Percentiles rank a stretch among this genome's conserved stretches.
Conservation (phyloP, 2,113 vertebrate genomes). For the Anser brachyrhynchus region DNA sequence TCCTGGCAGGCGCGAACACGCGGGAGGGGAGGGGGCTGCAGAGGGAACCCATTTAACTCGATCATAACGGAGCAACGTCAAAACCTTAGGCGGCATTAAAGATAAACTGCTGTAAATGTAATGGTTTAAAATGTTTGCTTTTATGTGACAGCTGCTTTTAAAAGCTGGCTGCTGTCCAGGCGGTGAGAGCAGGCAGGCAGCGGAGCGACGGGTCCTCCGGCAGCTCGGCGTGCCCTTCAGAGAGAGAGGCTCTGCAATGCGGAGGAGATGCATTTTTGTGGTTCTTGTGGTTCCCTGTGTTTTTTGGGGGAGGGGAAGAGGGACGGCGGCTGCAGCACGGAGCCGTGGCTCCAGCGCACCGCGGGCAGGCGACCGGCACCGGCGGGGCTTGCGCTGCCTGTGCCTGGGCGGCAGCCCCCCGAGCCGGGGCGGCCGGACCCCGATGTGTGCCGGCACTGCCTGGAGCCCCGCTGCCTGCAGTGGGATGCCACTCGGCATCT, state of each 20-base stretch:
- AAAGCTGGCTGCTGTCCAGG: conserved; percentile 43
- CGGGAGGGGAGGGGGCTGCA: not conserved
- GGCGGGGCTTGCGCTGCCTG: not conserved
- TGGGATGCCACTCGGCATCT: rapidly evolving
- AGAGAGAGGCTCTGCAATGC: not conserved
- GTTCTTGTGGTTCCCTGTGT: conserved; percentile 49
- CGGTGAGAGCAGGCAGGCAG: not conserved
- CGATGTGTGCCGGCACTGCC: rapidly evolving
- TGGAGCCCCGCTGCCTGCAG: too few relatives aligned
- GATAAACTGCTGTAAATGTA: not conserved
- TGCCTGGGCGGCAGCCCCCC: rapidly evolving
- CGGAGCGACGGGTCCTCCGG: not conserved
- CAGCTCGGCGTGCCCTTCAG: not conserved
- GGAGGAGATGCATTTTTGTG: conserved; percentile 28
- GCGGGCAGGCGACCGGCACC: rapidly evolving
- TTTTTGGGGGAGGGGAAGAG: conserved; percentile 16
- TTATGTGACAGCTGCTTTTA: conserved; percentile 58
- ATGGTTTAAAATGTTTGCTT: conserved; percentile 44
- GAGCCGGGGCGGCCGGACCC: rapidly evolving
- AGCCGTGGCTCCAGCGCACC: rapidly evolving
- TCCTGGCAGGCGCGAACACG: not conserved
- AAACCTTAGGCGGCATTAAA: not conserved
- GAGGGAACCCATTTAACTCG: not conserved
- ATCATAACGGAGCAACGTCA: not conserved
- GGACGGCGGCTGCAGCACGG: not conserved